A percentile compares a stretch with the other conserved stretches of the same genome.
Evolutionary conservation across 2,888 invertebrate species (phyloP).

Genomic region (Macrophya annulata): DNA sequence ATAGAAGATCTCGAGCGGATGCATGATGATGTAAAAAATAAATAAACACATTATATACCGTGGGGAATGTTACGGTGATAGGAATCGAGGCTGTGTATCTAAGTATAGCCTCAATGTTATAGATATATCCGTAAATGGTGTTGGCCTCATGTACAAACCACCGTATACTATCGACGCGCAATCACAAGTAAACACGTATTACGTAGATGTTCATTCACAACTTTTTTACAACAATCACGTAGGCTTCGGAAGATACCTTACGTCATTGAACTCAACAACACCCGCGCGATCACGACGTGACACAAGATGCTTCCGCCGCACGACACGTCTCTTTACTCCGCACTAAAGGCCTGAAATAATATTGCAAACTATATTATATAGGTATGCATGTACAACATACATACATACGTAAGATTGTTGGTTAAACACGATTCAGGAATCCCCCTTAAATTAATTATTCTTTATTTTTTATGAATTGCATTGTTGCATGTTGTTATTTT

Average conservation of each 20-base stretch:
- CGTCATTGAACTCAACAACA: slow-evolving; percentile 42
- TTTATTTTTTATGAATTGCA: neutral
- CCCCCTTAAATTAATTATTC: neutral
- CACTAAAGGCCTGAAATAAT: slow-evolving; percentile 30
- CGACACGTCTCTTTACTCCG: no score
- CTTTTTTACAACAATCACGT: slow-evolving; percentile 37
- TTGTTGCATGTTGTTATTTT: no score
- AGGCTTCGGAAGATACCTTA: slow-evolving; percentile 19
- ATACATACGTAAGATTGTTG: neutral
- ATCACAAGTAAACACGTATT: slow-evolving; percentile 2
- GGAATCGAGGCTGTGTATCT: neutral
- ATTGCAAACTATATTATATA: neutral
- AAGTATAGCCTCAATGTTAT: neutral
- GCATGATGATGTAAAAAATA: neutral
- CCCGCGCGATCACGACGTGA: neutral
- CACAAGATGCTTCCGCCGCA: neutral
- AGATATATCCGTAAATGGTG: slow-evolving; percentile 38
- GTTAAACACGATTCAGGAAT: neutral
- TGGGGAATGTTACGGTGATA: neutral
- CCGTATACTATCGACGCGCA: slow-evolving; percentile 30
- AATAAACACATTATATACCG: slow-evolving; percentile 1
- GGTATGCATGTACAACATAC: no score
- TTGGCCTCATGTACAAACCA: neutral
- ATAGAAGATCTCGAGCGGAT: neutral
- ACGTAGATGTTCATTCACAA: slow-evolving; percentile 51